Evolutionary conservation across 2,797 vertebrate species (phyloP), one percentile per base, ranked within the genome.

Genomic region (Halcyon leucocephala): DNA sequence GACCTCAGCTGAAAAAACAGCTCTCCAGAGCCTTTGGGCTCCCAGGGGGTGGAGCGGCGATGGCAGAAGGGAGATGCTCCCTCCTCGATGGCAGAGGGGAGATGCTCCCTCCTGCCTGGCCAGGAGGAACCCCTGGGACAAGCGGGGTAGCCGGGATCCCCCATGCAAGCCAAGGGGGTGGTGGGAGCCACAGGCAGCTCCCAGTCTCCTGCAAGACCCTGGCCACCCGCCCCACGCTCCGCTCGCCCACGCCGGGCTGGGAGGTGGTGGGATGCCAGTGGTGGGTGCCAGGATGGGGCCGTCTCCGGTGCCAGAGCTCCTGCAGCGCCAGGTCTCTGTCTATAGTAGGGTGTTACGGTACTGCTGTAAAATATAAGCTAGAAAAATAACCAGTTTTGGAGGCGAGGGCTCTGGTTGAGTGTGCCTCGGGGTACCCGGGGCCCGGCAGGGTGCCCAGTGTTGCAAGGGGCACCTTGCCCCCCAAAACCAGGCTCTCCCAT

Each of bases 331-430:
- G 41, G 57, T n/a, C 70, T 52, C 9, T 3, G 70, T 62, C 17
- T 10, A 1, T 0, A 28, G 51, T 1, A 28, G 84, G 79, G 60
- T 80, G 6, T 92, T 24, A 94, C 0, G 94, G 96, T 95, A 95
- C 96, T 95, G 91, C 95, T 96, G 91, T 82, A 87, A 70, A 77
- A 85, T 71, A 89, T 37, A 87, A 87, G 82, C 74, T 95, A 89
- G 78, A 11, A 39, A 42, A 74, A 57, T 22, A 42, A 33, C 44
- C 52, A 37, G 42, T 73, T 14, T 18, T 35, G 78, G 89, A 73
- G 86, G 49, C 2, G 1, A 77, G 89, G 82, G 78, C 83, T 42
- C 44, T 3, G 42, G 54, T 31, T 33, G 64, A 76, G 74, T 0
- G 39, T 85, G 89, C 89, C 86, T 44, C 39, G 82, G 82, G 80